Base-by-base conservation (phyloP, 2,113 vertebrate species). In the Merops nubicus region DNA sequence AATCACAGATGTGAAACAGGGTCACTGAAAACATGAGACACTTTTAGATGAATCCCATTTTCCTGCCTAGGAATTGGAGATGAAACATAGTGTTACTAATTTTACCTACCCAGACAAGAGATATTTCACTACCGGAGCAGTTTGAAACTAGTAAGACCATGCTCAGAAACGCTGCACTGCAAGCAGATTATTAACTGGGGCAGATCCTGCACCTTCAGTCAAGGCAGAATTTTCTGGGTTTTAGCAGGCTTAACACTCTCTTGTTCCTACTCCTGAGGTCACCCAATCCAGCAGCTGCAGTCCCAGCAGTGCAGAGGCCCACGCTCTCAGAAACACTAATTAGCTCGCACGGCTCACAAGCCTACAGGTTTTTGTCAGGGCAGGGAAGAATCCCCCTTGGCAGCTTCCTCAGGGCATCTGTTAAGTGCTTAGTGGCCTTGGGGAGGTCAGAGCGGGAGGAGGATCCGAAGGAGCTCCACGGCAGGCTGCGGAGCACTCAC, bases 121-220 rank as follows among this genome's bases (percentile, higher is more conserved):
- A 4, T 4, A 33, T 25, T 63, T 57, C 29, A 6, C 5, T 14
- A 34, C n/a, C 50, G 42, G 34, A 63, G 57, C n/a, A 18, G 48
- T n/a, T 80, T 47, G 13, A 36, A 76, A 5, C 33, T 47, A 78
- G 21, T 25, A n/a, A 42, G 62, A 76, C 15, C 15, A 14, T 7
- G 7, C 25, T 19, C 74, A 68, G 33, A 51, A 36, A 40, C 17
- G 33, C 57, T 12, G 22, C 4, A 6, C n/a, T 31, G 51, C 34
- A 50, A 40, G 56, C 31, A 17, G 54, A 5, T 42, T 34, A 54
- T 17, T 17, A 69, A 48, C 54, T 36, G 45, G 47, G 51, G 54
- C 54, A 88, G 80, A 29, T 40, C 50, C 60, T 43, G 14, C 75
- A 65, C 85, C 82, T 86, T 82, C 90, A 57, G 82, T 19, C 63